A percentile compares a stretch with the other conserved stretches of the same genome.
These are phyloP conservation scores for Pelobates fuscus DNA, from an alignment of 2,113 vertebrate genomes.

Conservation along the genomic window DNA sequence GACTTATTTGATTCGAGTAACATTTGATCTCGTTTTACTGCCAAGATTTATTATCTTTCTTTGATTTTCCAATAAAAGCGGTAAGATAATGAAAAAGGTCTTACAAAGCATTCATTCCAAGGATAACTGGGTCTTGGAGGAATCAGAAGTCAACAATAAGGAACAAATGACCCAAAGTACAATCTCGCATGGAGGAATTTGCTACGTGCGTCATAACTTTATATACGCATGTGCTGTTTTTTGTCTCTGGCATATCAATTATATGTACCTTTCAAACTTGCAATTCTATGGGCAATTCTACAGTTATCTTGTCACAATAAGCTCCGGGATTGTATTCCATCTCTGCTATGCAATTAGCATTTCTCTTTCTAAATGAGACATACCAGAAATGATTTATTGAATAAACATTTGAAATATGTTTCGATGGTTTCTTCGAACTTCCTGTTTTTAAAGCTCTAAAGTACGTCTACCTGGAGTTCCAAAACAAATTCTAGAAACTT, in stretches of 20 bases:
- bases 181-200: slow-evolving; percentile 23
- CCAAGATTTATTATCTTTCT: slow-evolving; percentile 6
- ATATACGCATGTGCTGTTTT: not conserved
- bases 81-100: not conserved
- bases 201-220: slow-evolving; percentile 33
- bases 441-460: no score
- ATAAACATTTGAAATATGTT: slow-evolving; percentile 16
- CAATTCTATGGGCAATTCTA: not conserved
- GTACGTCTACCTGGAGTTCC: no score
- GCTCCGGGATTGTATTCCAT: not conserved
- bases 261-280: slow-evolving; percentile 3
- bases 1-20: not conserved
- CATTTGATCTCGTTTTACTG: not conserved
- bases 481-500: no score
- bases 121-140: slow-evolving; percentile 23
- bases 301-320: not conserved
- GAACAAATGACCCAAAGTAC: slow-evolving; percentile 14
- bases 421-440: not conserved
- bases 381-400: slow-evolving; percentile 3
- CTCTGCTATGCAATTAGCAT: slow-evolving; percentile 5
- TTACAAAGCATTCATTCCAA: slow-evolving; percentile 22
- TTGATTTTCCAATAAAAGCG: slow-evolving; percentile 10
- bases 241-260: not conserved
- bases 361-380: not conserved
- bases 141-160: slow-evolving; percentile 30